Percentiles rank a stretch among this genome's conserved stretches.
Conservation (phyloP, 1,140 invertebrate genomes). For the Diachasma alloeum region DNA sequence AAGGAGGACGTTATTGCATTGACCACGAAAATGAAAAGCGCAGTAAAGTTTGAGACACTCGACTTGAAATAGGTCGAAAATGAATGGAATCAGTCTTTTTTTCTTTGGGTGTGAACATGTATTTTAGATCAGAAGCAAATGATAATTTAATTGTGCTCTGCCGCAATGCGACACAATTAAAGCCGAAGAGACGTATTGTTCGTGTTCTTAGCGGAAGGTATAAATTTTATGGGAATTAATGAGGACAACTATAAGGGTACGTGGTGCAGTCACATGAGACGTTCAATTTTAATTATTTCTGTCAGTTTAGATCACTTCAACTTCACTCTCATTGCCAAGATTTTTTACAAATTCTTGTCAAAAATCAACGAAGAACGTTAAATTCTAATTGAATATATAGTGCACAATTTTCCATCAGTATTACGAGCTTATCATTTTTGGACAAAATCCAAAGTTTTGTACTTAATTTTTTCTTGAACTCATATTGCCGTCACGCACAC, state of each 20-base stretch:
- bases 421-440: too few relatives aligned
- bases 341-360: background rate
- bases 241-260: background rate
- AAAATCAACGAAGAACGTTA: background rate
- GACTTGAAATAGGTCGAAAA: too few relatives aligned
- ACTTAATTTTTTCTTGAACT: too few relatives aligned
- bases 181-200: constrained; percentile 24
- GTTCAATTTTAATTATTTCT: background rate
- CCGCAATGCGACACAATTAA: constrained; percentile 30
- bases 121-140: background rate
- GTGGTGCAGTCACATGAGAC: background rate
- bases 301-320: background rate
- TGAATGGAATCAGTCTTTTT: too few relatives aligned
- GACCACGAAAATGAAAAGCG: too few relatives aligned
- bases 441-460: too few relatives aligned
- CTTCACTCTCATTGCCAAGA: background rate
- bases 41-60: too few relatives aligned
- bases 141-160: constrained; percentile 33
- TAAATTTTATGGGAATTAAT: background rate
- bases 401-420: too few relatives aligned
- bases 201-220: background rate
- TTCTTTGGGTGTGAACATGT: background rate
- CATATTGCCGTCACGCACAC: too few relatives aligned
- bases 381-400: background rate
- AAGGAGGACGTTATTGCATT: too few relatives aligned